phyloP scores from a whole-genome alignment of 2,888 invertebrate species.

The Maniola hyperantus region DNA sequence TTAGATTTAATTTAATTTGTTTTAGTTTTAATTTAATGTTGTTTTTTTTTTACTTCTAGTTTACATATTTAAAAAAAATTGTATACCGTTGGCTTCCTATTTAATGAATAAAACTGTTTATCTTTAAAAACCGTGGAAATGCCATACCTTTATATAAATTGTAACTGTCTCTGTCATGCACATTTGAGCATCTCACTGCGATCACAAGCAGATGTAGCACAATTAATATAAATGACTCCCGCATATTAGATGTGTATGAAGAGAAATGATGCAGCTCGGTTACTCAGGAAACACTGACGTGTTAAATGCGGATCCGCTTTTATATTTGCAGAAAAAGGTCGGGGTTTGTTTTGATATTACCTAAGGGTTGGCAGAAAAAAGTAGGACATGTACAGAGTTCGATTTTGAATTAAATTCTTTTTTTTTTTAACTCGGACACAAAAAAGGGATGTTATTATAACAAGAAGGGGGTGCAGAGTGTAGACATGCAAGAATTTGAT shows the following conservation, averaged over 20 bases:
- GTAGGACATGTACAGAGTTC: constrained; percentile 33
- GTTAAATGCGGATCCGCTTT: constrained; percentile 49
- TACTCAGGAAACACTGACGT: constrained; percentile 46
- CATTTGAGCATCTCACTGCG: constrained; percentile 55
- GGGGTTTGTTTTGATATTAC: constrained; percentile 26
- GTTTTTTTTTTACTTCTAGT: no score
- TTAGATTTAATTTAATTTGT: no score
- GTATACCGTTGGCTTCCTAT: no score
- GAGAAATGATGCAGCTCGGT: constrained; percentile 46
- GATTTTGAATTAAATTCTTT: constrained; percentile 35
- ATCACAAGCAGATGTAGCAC: constrained; percentile 55
- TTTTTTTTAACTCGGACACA: no score
- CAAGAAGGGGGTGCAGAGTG: no score
- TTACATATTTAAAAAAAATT: no score
- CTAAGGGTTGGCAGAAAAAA: constrained; percentile 28
- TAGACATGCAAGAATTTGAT: no score
- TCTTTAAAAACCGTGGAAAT: background rate
- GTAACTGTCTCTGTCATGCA: constrained; percentile 66
- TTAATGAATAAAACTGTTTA: no score
- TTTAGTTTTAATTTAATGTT: no score
- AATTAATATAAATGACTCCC: constrained; percentile 66
- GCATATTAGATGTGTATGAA: constrained; percentile 62
- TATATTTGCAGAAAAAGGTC: constrained; percentile 49
- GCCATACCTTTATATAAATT: constrained; percentile 74
- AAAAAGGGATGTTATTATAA: no score